These are phyloP conservation scores for Dyspetes luteomarginatus DNA, from an alignment of 2,888 invertebrate genomes.

Conservation along the genomic window DNA sequence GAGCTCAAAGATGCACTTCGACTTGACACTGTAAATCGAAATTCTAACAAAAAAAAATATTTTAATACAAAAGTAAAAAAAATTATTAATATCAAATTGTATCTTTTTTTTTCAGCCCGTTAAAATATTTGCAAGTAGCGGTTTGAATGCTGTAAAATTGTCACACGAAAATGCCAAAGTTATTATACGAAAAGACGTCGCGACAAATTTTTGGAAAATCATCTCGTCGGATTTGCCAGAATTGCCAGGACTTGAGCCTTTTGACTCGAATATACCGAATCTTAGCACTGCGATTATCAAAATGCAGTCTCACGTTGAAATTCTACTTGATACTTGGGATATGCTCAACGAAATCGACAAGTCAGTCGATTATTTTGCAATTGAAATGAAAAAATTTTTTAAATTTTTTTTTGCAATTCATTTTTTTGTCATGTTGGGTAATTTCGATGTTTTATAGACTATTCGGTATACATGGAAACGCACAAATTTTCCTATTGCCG, in stretches of 20 bases:
- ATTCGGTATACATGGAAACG: no score
- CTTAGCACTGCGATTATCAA: constrained; percentile 70
- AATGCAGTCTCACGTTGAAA: constrained; percentile 72
- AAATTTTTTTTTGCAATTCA: no score
- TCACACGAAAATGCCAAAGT: constrained; percentile 72
- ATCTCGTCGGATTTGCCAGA: constrained; percentile 76
- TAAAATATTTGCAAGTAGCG: constrained; percentile 69
- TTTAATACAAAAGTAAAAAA: constrained; percentile 19
- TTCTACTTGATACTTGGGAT: constrained; percentile 73
- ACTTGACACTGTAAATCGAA: constrained; percentile 70
- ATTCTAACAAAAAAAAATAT: constrained; percentile 25
- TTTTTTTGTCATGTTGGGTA: no score
- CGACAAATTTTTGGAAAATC: constrained; percentile 70
- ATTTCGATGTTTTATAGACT: no score
- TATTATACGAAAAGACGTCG: constrained; percentile 68
- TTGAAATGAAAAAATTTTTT: no score
- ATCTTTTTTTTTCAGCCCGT: constrained; percentile 68
- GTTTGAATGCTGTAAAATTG: constrained; percentile 73
- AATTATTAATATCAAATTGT: neutral
- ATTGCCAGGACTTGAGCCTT: constrained; percentile 67
- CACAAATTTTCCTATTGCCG: no score
- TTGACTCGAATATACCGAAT: constrained; percentile 69
- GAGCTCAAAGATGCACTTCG: constrained; percentile 73
- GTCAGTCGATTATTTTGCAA: constrained; percentile 68
- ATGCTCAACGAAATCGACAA: constrained; percentile 76